phyloP scores from a whole-genome alignment of 2,113 vertebrate genomes.

The Channa maculata region DNA sequence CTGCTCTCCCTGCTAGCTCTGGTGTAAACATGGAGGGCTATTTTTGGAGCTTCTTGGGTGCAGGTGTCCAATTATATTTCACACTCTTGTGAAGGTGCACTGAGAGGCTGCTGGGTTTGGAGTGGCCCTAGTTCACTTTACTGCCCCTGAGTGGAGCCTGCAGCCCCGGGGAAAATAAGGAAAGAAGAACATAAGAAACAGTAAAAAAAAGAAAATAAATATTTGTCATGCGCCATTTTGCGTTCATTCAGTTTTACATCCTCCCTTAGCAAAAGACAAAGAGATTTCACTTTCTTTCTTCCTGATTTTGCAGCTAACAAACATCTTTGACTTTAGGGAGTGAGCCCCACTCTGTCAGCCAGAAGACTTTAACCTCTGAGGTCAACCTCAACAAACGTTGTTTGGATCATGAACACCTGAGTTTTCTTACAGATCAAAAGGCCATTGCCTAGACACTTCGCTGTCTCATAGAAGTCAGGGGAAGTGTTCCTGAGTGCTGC shows the following conservation, averaged over 20 bases:
- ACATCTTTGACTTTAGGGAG: conserved; percentile 28
- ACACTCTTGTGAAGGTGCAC: conserved; percentile 70
- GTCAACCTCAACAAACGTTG: not conserved
- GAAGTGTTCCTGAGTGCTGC: conserved; percentile 21
- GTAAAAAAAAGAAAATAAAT: not conserved
- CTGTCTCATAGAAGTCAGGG: conserved; percentile 25
- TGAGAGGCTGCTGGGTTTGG: conserved; percentile 42
- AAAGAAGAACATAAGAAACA: not conserved
- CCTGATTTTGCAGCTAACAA: not conserved
- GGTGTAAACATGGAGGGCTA: conserved; percentile 66
- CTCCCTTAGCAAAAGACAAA: not conserved
- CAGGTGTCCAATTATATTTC: conserved; percentile 83
- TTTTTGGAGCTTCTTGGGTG: conserved; percentile 68
- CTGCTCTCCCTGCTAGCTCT: conserved; percentile 35
- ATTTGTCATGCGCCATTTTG: not conserved
- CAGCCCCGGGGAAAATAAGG: not conserved
- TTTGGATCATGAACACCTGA: conserved; percentile 31
- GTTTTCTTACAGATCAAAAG: conserved; percentile 36
- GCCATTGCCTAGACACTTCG: conserved; percentile 30
- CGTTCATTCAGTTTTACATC: not conserved
- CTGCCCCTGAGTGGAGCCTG: conserved; percentile 37
- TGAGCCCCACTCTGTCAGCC: not conserved
- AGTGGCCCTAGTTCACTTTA: conserved; percentile 42
- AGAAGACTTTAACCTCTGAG: conserved; percentile 36
- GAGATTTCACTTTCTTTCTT: not conserved